Evolutionary conservation across 2,113 vertebrate genomes (phyloP).

Genomic region (Pseudopipra pipra): DNA sequence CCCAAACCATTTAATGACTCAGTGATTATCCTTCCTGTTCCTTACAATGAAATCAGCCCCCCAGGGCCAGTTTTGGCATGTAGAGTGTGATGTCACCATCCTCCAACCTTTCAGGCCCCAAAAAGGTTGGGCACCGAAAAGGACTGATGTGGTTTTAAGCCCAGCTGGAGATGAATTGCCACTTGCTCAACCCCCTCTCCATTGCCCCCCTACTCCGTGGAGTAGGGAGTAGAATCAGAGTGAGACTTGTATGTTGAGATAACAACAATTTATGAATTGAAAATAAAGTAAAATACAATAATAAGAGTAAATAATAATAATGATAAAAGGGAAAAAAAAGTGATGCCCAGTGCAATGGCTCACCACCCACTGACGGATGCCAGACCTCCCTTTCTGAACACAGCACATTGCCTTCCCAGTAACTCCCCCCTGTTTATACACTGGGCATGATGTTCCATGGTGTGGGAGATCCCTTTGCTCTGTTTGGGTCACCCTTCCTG

Average conservation of each 20-base stretch:
- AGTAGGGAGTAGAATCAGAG: not conserved
- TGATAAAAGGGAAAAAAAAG: not conserved
- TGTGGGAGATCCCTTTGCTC: not conserved
- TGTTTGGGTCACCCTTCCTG: not conserved
- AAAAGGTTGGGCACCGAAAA: not conserved
- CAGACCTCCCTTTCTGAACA: not conserved
- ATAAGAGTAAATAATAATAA: not conserved
- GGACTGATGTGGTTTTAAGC: not conserved
- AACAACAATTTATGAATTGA: not conserved
- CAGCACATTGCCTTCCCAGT: not conserved
- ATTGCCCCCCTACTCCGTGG: not conserved
- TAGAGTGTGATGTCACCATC: not conserved
- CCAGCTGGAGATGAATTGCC: not conserved
- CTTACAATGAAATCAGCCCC: fast-evolving
- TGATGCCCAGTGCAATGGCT: not conserved
- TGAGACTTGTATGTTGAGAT: not conserved
- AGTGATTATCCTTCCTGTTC: not conserved
- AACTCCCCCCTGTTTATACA: not conserved
- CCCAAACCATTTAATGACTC: not conserved
- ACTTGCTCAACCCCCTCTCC: not conserved
- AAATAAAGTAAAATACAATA: not conserved
- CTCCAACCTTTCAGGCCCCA: not conserved
- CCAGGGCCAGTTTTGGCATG: not conserved
- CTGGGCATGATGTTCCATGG: not conserved
- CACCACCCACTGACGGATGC: not conserved